Evolutionary conservation across 2,888 invertebrate genomes (phyloP).

Genomic region (Apeira syringaria): DNA sequence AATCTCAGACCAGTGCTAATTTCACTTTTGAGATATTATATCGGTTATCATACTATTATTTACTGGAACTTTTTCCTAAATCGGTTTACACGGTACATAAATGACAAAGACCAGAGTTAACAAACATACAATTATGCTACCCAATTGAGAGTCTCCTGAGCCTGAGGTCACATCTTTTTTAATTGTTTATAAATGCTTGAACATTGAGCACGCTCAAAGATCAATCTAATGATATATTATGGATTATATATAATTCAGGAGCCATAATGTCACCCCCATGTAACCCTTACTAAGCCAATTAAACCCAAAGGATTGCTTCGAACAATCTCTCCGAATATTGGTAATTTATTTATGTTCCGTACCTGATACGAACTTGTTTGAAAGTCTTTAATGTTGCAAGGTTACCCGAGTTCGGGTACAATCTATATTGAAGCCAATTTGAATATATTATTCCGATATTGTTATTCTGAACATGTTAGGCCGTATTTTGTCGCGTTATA

Average conservation of each 20-base stretch:
- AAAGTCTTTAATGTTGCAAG: slow-evolving; percentile 21
- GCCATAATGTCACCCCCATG: slow-evolving; percentile 9
- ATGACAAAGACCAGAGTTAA: too few species aligned
- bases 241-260: slow-evolving; percentile 8
- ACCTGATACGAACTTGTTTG: slow-evolving; percentile 22
- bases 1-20: too few species aligned
- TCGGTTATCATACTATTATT: too few species aligned
- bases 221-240: slow-evolving; percentile 1
- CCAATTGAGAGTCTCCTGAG: too few species aligned
- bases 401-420: slow-evolving; percentile 1
- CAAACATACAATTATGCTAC: too few species aligned
- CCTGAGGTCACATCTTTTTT: too few species aligned
- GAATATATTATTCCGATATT: background rate
- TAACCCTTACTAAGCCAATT: slow-evolving; percentile 19
- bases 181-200: too few species aligned
- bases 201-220: too few species aligned
- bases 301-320: slow-evolving; percentile 12
- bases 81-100: too few species aligned
- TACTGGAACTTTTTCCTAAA: too few species aligned
- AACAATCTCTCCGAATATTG: slow-evolving; percentile 13
- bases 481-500: slow-evolving; percentile 16
- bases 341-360: slow-evolving; percentile 25
- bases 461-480: slow-evolving; percentile 8
- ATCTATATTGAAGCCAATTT: slow-evolving; percentile 2
- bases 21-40: too few species aligned